A percentile compares a stretch with the other conserved stretches of the same genome.
Conservation (phyloP, 2,888 invertebrate genomes). For the Rhamnusium bicolor region DNA sequence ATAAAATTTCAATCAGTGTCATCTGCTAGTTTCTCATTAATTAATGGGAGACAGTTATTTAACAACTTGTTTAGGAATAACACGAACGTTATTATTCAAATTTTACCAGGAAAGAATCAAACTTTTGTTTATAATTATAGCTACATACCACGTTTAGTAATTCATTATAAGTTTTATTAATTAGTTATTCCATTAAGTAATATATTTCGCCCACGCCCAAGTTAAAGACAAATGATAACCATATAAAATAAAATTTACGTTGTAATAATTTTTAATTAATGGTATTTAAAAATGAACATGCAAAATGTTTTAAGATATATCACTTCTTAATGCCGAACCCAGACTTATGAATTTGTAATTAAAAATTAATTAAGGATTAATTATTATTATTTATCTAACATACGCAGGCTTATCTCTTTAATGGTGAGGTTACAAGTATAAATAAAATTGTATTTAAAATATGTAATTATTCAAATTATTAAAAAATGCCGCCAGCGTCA, state of each 20-base stretch:
- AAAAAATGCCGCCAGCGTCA: background rate
- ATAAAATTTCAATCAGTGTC: constrained; percentile 22
- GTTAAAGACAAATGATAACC: constrained; percentile 29
- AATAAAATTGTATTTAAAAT: background rate
- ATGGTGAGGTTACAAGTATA: background rate
- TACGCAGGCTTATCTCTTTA: background rate
- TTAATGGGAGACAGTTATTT: constrained; percentile 6
- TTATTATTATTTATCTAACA: constrained; percentile 20
- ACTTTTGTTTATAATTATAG: constrained; percentile 15
- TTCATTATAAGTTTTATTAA: constrained; percentile 25
- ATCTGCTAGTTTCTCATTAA: constrained; percentile 12
- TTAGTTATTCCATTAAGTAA: constrained; percentile 33
- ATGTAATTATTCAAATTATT: background rate
- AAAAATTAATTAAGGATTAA: constrained; percentile 30
- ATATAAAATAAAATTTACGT: constrained; percentile 28
- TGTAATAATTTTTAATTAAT: constrained; percentile 33
- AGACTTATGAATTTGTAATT: constrained; percentile 36
- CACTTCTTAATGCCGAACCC: background rate
- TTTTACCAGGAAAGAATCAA: background rate
- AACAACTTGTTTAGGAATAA: constrained; percentile 11
- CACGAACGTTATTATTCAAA: constrained; percentile 21
- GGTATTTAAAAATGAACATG: constrained; percentile 26
- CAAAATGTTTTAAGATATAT: constrained; percentile 35
- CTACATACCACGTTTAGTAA: constrained; percentile 3
- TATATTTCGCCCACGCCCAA: constrained; percentile 25